Base-by-base conservation (phyloP, 1,140 invertebrate genomes). In the Cydia strobilella region DNA sequence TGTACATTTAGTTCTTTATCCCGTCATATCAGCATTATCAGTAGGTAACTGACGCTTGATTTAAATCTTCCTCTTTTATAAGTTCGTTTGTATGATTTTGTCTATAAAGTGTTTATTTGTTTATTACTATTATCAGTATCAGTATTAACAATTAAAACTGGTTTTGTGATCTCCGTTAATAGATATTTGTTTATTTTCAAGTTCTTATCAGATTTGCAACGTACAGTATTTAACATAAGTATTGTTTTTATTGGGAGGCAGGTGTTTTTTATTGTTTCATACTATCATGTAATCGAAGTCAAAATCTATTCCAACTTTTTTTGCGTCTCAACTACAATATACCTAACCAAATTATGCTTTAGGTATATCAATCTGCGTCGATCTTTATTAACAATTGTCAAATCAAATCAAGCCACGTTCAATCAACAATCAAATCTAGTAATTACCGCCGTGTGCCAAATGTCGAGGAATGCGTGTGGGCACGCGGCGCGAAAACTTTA, bases 391-490 rank as follows among this genome's bases (percentile, higher is more conserved):
- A 54, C 15, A 54, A 6, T 54, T 18, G 51, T 54, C 51, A 18
- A 54, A 77, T 79, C 65, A 77, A 71, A 72, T 66, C 13, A 42
- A 63, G 65, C 74, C 31, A 51, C 35, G 48, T 48, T 73, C 48
- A 54, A 45, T 74, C 31, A 25, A 39, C 35, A 63, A 59, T 73
- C 42, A 63, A 72, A 71, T 65, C 42, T 39, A 73, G 71, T 18
- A 45, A 75, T 54, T 20, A 12, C 51, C 54, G 65, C 42, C 27
- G 59, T 54, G 76, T 71, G 78, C 83, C 79, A 81, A 80, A 78
- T 73, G 42, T 15, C 15, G 65, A 78, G 79, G 82, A 81, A 82
- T 77, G 77, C 74, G 82, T 74, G 83, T 83, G 75, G 84, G 82
- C 75, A 81, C 69, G 45, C 45, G 51, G 72, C 66, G 76, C 72